phyloP scores from a whole-genome alignment of 2,888 invertebrate species.

The Bombylius major region DNA sequence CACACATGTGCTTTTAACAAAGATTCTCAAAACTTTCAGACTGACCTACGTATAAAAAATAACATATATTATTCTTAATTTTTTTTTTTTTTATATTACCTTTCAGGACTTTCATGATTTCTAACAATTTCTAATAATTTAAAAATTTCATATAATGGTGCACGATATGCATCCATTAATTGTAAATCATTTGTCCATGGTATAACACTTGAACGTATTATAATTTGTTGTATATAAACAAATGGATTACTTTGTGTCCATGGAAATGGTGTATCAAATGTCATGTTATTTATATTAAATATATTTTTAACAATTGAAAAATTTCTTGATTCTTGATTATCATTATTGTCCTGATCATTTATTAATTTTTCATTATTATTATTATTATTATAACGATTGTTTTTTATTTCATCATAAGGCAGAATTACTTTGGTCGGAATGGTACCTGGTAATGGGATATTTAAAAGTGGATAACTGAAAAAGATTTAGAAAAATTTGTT shows the following conservation, averaged over 20 bases:
- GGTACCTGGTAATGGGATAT: conserved; percentile 82
- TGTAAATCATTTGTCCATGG: conserved; percentile 77
- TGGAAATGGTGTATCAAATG: conserved; percentile 39
- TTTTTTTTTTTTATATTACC: too few species aligned
- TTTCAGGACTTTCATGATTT: conserved; percentile 46
- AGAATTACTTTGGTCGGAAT: conserved; percentile 60
- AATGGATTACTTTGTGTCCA: conserved; percentile 49
- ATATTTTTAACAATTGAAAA: conserved; percentile 21
- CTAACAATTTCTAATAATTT: conserved; percentile 72
- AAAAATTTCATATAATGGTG: conserved; percentile 81
- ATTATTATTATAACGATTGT: conserved; percentile 20
- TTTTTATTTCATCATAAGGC: conserved; percentile 36
- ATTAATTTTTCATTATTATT: conserved; percentile 11
- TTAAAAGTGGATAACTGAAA: conserved; percentile 68
- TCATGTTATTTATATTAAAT: conserved; percentile 20
- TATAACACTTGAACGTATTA: conserved; percentile 61
- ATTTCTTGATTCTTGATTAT: conserved; percentile 12
- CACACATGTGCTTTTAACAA: too few species aligned
- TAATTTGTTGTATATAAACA: conserved; percentile 64
- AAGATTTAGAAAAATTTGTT: neutral
- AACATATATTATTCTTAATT: too few species aligned
- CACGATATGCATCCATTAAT: conserved; percentile 82
- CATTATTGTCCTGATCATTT: neutral
- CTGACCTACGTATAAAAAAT: too few species aligned
- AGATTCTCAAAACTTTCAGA: too few species aligned